Conservation (phyloP, 2,888 invertebrate genomes). For the Sericinus montela region DNA sequence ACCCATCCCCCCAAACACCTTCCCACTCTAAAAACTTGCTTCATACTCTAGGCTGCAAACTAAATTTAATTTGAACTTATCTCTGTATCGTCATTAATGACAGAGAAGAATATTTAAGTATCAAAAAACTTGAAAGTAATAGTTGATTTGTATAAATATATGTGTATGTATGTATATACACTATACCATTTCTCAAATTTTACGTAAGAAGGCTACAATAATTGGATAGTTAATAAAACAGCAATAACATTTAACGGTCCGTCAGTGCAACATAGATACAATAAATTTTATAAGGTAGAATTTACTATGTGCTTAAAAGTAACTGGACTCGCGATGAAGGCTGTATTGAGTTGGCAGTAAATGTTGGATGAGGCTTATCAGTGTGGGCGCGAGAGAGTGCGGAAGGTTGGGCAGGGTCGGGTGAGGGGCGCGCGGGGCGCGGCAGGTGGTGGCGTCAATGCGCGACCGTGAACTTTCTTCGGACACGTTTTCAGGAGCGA, state of each 20-base stretch:
- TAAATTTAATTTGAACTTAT: too few relatives aligned
- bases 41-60: too few relatives aligned
- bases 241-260: background rate
- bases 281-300: background rate
- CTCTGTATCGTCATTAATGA: too few relatives aligned
- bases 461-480: slow-evolving; percentile 80
- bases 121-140: too few relatives aligned
- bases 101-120: too few relatives aligned
- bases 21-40: background rate
- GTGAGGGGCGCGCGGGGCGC: slow-evolving; percentile 36
- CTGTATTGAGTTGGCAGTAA: slow-evolving; percentile 26
- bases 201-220: too few relatives aligned
- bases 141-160: too few relatives aligned
- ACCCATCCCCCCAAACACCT: slow-evolving; percentile 27
- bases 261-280: background rate
- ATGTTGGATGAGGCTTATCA: slow-evolving; percentile 25
- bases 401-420: slow-evolving; percentile 26
- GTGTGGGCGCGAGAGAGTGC: slow-evolving; percentile 38
- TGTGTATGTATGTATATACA: too few relatives aligned
- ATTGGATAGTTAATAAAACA: too few relatives aligned
- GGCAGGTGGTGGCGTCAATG: slow-evolving; percentile 72
- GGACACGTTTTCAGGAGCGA: slow-evolving; percentile 77
- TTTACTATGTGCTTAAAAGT: slow-evolving; percentile 14
- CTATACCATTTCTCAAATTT: too few relatives aligned
- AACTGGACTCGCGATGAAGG: slow-evolving; percentile 26